A percentile compares a stretch with the other conserved stretches of the same genome.
Evolutionary conservation across 2,797 vertebrate genomes (phyloP).

Genomic region (Enteromius afrohamiltoni): DNA sequence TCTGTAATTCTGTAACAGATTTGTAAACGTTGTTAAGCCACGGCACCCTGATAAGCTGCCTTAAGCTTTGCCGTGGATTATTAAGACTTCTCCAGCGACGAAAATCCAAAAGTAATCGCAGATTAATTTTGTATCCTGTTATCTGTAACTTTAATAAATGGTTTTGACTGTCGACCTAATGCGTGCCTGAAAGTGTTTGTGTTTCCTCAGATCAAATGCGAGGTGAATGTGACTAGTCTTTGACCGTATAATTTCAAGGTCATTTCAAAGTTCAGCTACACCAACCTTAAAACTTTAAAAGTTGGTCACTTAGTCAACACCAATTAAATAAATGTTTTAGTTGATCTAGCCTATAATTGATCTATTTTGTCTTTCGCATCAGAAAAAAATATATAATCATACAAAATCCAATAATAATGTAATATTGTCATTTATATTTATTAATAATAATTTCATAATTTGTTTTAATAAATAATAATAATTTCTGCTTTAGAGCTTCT

Average conservation of each 20-base stretch:
- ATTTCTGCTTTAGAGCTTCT: no score
- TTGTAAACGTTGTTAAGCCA: slow-evolving; percentile 16
- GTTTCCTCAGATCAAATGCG: neutral
- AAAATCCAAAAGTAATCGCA: slow-evolving; percentile 42
- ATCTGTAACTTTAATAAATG: slow-evolving; percentile 41
- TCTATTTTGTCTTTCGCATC: no score
- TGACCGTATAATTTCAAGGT: slow-evolving; percentile 14
- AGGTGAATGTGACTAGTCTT: slow-evolving; percentile 1
- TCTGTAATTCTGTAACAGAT: slow-evolving; percentile 9
- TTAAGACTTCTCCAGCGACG: slow-evolving; percentile 30
- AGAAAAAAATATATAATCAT: neutral
- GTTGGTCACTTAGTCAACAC: neutral
- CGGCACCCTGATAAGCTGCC: neutral
- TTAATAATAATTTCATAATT: no score
- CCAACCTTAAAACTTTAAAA: neutral
- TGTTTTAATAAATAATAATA: no score
- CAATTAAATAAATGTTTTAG: neutral
- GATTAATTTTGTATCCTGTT: slow-evolving; percentile 46
- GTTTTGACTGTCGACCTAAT: slow-evolving; percentile 24
- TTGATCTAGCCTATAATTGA: neutral
- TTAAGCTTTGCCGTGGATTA: slow-evolving; percentile 14
- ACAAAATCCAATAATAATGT: neutral
- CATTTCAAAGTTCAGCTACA: neutral
- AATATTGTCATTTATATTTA: no score
- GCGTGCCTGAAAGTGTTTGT: slow-evolving; percentile 8